These are phyloP conservation scores for Pterocles gutturalis DNA, from an alignment of 2,113 vertebrate genomes.

Conservation along the genomic window DNA sequence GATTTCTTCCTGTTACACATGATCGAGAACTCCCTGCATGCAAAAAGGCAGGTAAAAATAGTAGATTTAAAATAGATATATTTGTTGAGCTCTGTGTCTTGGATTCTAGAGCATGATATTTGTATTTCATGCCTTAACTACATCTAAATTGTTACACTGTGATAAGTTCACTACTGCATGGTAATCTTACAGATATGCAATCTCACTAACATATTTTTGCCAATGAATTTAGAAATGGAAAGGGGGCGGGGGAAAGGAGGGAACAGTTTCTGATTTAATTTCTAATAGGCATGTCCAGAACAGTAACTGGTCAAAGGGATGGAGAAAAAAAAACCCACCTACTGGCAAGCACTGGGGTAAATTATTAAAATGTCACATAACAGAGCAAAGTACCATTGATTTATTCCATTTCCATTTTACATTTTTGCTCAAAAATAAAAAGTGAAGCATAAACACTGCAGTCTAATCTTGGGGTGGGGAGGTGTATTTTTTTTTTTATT, in stretches of 20 bases:
- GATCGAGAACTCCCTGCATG: not conserved
- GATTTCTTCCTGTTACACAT: not conserved
- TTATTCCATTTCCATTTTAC: not conserved
- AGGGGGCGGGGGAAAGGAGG: not conserved
- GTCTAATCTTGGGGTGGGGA: not conserved
- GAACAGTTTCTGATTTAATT: not conserved
- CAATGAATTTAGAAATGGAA: conserved; percentile 5
- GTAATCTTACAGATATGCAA: not conserved
- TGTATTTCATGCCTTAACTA: conserved; percentile 22
- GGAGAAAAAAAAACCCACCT: not conserved
- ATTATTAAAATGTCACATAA: not conserved
- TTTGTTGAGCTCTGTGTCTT: not conserved
- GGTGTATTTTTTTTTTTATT: not conserved
- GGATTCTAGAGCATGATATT: not conserved
- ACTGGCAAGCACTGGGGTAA: not conserved
- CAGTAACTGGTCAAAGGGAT: not conserved
- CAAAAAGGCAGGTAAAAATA: not conserved
- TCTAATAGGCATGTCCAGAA: not conserved
- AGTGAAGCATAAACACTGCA: not conserved
- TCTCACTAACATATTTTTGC: not conserved
- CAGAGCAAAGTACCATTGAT: not conserved
- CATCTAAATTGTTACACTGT: not conserved
- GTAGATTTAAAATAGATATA: not conserved
- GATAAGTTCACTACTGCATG: not conserved
- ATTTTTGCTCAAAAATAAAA: not conserved